These are phyloP conservation scores for Drosophila colorata DNA, from an alignment of 2,888 invertebrate genomes.

Conservation along the genomic window DNA sequence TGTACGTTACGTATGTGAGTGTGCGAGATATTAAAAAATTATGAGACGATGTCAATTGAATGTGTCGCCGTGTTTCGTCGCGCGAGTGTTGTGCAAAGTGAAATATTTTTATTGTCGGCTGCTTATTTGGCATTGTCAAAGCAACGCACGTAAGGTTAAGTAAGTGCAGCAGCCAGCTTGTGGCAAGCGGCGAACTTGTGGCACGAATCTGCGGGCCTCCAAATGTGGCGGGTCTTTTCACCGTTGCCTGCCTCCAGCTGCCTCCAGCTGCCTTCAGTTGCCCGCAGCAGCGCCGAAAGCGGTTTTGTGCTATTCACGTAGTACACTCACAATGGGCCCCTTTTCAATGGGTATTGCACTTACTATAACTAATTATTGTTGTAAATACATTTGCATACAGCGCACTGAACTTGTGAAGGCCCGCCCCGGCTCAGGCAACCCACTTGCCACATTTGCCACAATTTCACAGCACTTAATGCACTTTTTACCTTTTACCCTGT, in stretches of 20 bases:
- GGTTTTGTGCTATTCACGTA: background rate
- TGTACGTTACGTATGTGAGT: conserved; percentile 24
- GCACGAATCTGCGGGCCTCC: conserved; percentile 50
- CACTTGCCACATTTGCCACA: conserved; percentile 18
- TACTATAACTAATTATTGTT: conserved; percentile 2
- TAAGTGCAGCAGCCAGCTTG: conserved; percentile 44
- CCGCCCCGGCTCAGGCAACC: conserved; percentile 1
- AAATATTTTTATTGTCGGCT: conserved; percentile 43
- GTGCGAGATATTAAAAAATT: conserved; percentile 67
- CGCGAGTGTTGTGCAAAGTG: conserved; percentile 40
- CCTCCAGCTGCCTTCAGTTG: background rate
- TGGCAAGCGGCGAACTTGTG: conserved; percentile 34
- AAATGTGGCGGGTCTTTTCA: conserved; percentile 25
- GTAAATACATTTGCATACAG: conserved; percentile 9
- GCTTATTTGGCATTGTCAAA: conserved; percentile 42
- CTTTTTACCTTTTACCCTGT: conserved; percentile 1
- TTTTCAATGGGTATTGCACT: conserved; percentile 10
- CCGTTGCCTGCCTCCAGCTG: conserved; percentile 2
- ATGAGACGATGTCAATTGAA: conserved; percentile 63
- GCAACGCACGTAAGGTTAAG: conserved; percentile 60
- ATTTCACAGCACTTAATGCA: conserved; percentile 5
- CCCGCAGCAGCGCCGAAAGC: background rate
- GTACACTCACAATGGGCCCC: conserved; percentile 22
- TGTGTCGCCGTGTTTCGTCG: conserved; percentile 44
- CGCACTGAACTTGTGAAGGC: conserved; percentile 38